Conservation (phyloP, 2,888 invertebrate species). For the Phortica okadai region DNA sequence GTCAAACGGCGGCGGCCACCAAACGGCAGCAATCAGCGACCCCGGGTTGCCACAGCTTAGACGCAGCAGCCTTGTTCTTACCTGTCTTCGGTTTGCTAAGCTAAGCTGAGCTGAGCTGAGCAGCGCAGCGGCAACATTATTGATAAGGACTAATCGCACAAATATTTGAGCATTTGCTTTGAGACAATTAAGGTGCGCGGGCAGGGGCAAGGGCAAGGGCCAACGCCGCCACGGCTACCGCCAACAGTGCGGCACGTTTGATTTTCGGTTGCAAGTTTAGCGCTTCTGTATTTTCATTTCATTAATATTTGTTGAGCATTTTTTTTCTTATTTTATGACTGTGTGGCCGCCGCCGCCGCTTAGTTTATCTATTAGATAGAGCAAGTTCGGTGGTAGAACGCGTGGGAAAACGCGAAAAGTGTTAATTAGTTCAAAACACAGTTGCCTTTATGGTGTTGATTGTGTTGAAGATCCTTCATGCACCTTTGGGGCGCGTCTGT, state of each 20-base stretch:
- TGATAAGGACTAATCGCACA: slow-evolving; percentile 74
- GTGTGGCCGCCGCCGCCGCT: slow-evolving; percentile 54
- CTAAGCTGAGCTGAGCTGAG: slow-evolving; percentile 15
- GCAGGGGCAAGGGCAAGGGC: slow-evolving; percentile 29
- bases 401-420: slow-evolving; percentile 69
- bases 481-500: slow-evolving; percentile 29
- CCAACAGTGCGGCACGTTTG: slow-evolving; percentile 59
- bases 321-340: slow-evolving; percentile 55
- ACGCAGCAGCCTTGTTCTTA: slow-evolving; percentile 51
- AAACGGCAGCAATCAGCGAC: slow-evolving; percentile 51
- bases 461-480: slow-evolving; percentile 46
- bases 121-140: slow-evolving; percentile 32
- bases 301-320: slow-evolving; percentile 5
- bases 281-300: slow-evolving; percentile 69
- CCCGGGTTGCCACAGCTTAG: slow-evolving; percentile 49
- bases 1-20: slow-evolving; percentile 42
- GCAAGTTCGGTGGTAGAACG: not conserved
- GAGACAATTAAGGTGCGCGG: slow-evolving; percentile 41
- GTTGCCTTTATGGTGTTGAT: slow-evolving; percentile 34
- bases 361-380: slow-evolving; percentile 60
- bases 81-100: slow-evolving; percentile 45
- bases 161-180: slow-evolving; percentile 71
- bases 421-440: slow-evolving; percentile 63
- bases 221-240: slow-evolving; percentile 48
- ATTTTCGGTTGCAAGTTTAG: slow-evolving; percentile 61